A percentile compares a stretch with the other conserved stretches of the same genome.
phyloP scores from a whole-genome alignment of 2,888 invertebrate species.

The Coleophora deauratella region DNA sequence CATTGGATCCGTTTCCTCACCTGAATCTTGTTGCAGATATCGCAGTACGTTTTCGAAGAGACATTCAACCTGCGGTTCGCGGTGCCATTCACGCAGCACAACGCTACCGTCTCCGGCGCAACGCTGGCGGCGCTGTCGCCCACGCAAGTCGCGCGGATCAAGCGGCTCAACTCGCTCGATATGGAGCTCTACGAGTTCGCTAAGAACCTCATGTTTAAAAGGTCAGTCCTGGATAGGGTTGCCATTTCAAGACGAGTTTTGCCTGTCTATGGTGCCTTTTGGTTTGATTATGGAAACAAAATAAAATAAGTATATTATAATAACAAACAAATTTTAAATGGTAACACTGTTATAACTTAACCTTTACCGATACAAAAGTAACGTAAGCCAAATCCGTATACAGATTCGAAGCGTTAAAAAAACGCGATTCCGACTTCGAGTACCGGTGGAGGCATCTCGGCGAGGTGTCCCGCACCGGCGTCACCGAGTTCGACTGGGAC shows the following conservation, averaged over 20 bases:
- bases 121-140: slow-evolving; percentile 85
- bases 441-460: slow-evolving; percentile 89
- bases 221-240: too few species aligned
- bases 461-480: slow-evolving; percentile 83
- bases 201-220: slow-evolving; percentile 87
- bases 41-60: slow-evolving; percentile 95
- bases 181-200: slow-evolving; percentile 95
- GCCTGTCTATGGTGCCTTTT: too few species aligned
- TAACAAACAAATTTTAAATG: too few species aligned
- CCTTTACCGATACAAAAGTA: too few species aligned
- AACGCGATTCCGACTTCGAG: slow-evolving; percentile 86
- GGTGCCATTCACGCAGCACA: slow-evolving; percentile 93
- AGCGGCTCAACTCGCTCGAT: slow-evolving; percentile 89
- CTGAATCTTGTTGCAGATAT: slow-evolving; percentile 69
- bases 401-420: slow-evolving; percentile 86
- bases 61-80: slow-evolving; percentile 93
- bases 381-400: too few species aligned
- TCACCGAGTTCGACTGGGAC: slow-evolving; percentile 93
- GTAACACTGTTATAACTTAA: too few species aligned
- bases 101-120: slow-evolving; percentile 89
- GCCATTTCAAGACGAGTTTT: too few species aligned
- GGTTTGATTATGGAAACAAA: too few species aligned
- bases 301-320: too few species aligned
- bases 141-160: slow-evolving; percentile 83
- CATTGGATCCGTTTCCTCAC: neutral